phyloP scores from a whole-genome alignment of 2,113 vertebrate genomes.

The Circaetus cinerascens region DNA sequence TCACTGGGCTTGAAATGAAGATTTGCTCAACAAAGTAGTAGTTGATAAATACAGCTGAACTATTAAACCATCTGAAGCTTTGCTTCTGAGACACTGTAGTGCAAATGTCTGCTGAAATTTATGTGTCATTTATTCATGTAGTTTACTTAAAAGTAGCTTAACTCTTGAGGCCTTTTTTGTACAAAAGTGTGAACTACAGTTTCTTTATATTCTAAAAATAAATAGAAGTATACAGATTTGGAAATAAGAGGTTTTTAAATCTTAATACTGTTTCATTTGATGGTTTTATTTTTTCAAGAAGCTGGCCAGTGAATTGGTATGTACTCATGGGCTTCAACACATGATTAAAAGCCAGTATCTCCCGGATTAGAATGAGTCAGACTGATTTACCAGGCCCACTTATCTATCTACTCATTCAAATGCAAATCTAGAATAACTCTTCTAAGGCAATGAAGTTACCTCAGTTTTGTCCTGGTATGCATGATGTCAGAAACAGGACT shows the following conservation, averaged over 20 bases:
- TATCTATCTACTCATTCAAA: not conserved
- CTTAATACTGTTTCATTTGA: not conserved
- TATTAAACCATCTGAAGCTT: not conserved
- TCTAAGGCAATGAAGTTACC: not conserved
- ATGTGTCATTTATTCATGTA: not conserved
- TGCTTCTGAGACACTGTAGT: not conserved
- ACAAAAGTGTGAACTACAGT: not conserved
- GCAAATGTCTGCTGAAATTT: not conserved
- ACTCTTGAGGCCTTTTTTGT: not conserved
- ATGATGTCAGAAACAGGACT: not conserved
- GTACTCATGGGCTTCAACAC: not conserved
- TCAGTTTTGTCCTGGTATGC: not conserved
- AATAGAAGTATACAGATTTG: not conserved
- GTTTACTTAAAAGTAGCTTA: not conserved
- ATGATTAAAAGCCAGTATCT: not conserved
- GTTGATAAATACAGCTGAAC: not conserved
- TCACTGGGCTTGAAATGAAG: constrained; percentile 15
- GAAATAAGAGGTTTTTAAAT: not conserved
- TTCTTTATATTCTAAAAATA: not conserved
- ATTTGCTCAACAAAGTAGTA: not conserved
- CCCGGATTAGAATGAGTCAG: not conserved
- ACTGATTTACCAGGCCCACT: not conserved
- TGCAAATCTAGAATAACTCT: not conserved
- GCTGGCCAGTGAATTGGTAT: not conserved
- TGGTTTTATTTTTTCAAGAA: not conserved